These are phyloP conservation scores for Microctonus brassicae DNA, from an alignment of 2,888 invertebrate genomes.

Conservation along the genomic window DNA sequence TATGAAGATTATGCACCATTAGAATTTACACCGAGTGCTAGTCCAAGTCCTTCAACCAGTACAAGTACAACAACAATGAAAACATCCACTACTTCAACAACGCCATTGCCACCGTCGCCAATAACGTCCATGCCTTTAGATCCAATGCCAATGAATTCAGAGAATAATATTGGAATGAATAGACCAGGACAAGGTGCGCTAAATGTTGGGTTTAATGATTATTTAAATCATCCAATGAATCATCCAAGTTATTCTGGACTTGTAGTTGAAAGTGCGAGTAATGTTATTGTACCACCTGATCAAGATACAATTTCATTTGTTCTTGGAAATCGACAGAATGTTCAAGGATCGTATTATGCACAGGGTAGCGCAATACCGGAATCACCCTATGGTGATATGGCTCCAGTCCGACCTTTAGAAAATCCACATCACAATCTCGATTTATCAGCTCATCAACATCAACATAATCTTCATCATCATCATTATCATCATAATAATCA, in stretches of 20 bases:
- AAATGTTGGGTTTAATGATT: background rate
- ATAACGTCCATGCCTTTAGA: slow-evolving; percentile 10
- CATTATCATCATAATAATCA: background rate
- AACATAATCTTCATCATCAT: background rate
- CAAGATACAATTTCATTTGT: slow-evolving; percentile 78
- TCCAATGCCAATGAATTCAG: background rate
- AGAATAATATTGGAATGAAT: background rate
- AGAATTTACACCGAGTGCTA: slow-evolving; percentile 9
- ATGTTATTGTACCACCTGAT: slow-evolving; percentile 75
- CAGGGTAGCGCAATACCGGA: slow-evolving; percentile 72
- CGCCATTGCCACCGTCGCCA: slow-evolving; percentile 42
- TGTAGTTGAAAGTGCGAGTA: slow-evolving; percentile 73
- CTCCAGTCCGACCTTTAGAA: slow-evolving; percentile 34
- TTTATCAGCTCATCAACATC: background rate
- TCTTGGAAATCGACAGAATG: slow-evolving; percentile 76
- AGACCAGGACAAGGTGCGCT: background rate
- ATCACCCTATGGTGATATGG: slow-evolving; percentile 65
- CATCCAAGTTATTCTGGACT: slow-evolving; percentile 42
- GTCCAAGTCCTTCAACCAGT: slow-evolving; percentile 20
- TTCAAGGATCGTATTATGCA: slow-evolving; percentile 68
- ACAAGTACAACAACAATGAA: slow-evolving; percentile 41
- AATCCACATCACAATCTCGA: background rate
- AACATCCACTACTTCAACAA: slow-evolving; percentile 40
- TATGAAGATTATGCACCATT: slow-evolving; percentile 58
- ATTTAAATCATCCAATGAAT: slow-evolving; percentile 39